Conservation (phyloP, 2,797 vertebrate genomes). For the Cossypha heuglini region DNA sequence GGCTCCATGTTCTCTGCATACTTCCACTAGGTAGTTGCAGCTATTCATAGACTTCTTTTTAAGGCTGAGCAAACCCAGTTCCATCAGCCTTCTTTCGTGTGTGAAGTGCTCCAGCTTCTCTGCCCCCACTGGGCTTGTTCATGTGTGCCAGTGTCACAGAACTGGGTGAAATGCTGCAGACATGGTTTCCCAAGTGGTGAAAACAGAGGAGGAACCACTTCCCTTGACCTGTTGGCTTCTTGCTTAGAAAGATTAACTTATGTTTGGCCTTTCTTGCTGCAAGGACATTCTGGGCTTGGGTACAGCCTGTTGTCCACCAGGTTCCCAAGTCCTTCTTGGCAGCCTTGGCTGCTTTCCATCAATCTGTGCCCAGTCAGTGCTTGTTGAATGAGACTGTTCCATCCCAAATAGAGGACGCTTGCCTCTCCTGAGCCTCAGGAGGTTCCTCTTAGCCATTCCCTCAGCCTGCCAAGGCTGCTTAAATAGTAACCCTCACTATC, state of each 20-base stretch:
- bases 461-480: neutral
- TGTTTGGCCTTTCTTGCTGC: neutral
- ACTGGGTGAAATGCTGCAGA: neutral
- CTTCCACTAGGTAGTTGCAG: neutral
- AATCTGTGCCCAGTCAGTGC: neutral
- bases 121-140: neutral
- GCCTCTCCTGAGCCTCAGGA: neutral
- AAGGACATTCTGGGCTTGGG: neutral
- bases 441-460: neutral
- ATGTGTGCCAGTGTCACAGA: neutral
- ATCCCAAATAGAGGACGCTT: no score
- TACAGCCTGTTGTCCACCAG: neutral
- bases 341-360: neutral
- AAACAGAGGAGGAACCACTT: neutral
- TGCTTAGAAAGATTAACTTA: neutral
- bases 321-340: neutral
- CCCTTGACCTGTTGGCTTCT: neutral
- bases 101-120: neutral
- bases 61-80: neutral
- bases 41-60: neutral
- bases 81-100: neutral
- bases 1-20: rapidly evolving
- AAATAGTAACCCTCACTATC: neutral
- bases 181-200: neutral
- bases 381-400: neutral